Evolutionary conservation across 1,140 invertebrate genomes (phyloP), one percentile per base, ranked within the genome.

Genomic region (Apis cerana): DNA sequence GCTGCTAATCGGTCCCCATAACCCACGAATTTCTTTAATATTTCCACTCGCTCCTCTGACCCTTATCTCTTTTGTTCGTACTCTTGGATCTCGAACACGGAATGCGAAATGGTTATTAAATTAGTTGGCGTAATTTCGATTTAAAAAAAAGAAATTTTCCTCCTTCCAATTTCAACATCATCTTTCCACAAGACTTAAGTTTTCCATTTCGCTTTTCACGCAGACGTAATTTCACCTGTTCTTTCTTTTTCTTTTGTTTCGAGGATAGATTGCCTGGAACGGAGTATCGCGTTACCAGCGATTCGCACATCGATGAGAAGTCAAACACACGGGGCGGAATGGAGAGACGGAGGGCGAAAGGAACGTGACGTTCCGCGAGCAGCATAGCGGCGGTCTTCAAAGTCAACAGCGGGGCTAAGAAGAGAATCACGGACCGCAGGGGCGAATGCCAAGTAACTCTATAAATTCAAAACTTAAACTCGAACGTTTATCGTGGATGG

Each of bases 391-490:
- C 54, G 48, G 78, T 80, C 48, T 64, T 74, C 70, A 75, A 50
- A 74, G 50, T 75, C 70, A 80, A 80, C 62, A 75, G 21, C 12
- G 52, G 33, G 1, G 33, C 15, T 56, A 54, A 50, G 69, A 23
- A 54, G 69, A 50, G 69, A 50, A 71, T 71, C 69, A n/a, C 9
- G 15, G n/a, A 27, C 11, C 48, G 33, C 33, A 52, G 23, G n/a
- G 48, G 50, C 58, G 21, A 61, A 43, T 43, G 43, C 43, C 52
- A 56, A 83, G 68, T 58, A 80, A 83, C 74, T 50, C 72, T 43
- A 85, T 88, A 88, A 88, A 88, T 88, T 85, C 64, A 23, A 70
- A 87, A 83, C 87, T 88, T 88, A 80, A 88, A 76, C 83, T n/a
- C 17, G 64, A 17, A 62, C 80, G 72, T 50, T 70, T 65, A 56